phyloP scores from a whole-genome alignment of 2,113 vertebrate species.

The Vombatus ursinus region DNA sequence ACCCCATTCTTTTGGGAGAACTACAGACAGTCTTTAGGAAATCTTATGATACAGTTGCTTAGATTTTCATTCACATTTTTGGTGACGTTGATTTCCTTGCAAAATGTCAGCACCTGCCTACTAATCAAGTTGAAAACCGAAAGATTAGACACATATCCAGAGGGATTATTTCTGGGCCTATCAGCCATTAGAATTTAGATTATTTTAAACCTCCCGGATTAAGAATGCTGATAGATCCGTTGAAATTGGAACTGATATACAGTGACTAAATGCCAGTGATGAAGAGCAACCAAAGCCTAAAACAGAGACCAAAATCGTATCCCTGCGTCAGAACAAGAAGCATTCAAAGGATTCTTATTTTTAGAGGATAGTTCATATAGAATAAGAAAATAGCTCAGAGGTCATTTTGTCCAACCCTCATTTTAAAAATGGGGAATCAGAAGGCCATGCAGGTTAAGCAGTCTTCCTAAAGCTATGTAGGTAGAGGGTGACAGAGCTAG shows the following conservation, averaged over 20 bases:
- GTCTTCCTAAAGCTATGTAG: neutral
- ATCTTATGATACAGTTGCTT: constrained; percentile 3
- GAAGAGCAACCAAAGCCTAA: neutral
- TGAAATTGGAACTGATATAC: constrained; percentile 4
- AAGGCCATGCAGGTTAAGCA: neutral
- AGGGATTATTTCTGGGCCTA: constrained; percentile 42
- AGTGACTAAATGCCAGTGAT: neutral
- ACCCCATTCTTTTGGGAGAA: constrained; percentile 3
- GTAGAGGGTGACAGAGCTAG: neutral
- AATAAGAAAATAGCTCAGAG: neutral
- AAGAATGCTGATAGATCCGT: constrained; percentile 53
- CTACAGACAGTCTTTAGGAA: neutral
- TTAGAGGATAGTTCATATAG: neutral
- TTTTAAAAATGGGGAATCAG: neutral
- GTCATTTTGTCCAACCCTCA: neutral
- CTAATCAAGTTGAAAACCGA: constrained; percentile 48
- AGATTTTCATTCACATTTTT: constrained; percentile 54
- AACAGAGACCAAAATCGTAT: neutral
- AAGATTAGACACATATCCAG: constrained; percentile 50
- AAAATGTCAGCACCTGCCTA: constrained; percentile 49
- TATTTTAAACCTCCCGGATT: constrained; percentile 4
- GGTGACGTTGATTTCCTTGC: constrained; percentile 42
- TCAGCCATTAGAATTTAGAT: constrained; percentile 37
- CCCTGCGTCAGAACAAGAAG: neutral
- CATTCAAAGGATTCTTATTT: neutral